Percentiles rank a stretch among this genome's conserved stretches.
Evolutionary conservation across 2,888 invertebrate genomes (phyloP).

Genomic region (Drosophila niveifrons): DNA sequence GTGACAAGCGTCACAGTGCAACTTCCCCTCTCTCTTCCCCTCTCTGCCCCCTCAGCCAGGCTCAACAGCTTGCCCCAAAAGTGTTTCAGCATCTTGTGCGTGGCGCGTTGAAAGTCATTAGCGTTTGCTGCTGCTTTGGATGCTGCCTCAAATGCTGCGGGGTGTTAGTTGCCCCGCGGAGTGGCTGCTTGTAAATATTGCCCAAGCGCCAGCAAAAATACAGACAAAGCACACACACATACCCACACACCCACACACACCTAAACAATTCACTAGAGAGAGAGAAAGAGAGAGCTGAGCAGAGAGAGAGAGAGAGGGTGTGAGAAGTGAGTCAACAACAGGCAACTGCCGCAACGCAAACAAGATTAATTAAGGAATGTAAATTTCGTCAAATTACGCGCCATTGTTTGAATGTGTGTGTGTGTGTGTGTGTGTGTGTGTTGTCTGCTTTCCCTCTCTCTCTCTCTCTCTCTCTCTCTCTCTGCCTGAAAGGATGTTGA

Average conservation of each 20-base stretch:
- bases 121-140: constrained; percentile 26
- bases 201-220: constrained; percentile 49
- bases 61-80: constrained; percentile 14
- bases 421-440: constrained; percentile 18
- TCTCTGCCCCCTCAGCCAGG: no score
- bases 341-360: constrained; percentile 79
- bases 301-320: background rate
- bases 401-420: constrained; percentile 67
- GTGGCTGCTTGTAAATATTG: constrained; percentile 49
- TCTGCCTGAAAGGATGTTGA: constrained; percentile 70
- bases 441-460: constrained; percentile 20
- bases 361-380: constrained; percentile 84
- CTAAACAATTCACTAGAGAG: constrained; percentile 37
- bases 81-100: constrained; percentile 62
- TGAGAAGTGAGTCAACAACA: constrained; percentile 61
- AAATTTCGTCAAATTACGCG: constrained; percentile 83
- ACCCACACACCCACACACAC: constrained; percentile 27
- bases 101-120: constrained; percentile 68
- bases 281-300: constrained; percentile 4
- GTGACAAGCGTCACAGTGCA: constrained; percentile 45
- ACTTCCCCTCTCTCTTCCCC: background rate
- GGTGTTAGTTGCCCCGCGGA: constrained; percentile 57
- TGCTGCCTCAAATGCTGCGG: constrained; percentile 5
- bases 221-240: constrained; percentile 36
- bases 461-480: constrained; percentile 4